These are phyloP conservation scores for Archips xylosteana DNA, from an alignment of 2,888 invertebrate species.

Conservation along the genomic window DNA sequence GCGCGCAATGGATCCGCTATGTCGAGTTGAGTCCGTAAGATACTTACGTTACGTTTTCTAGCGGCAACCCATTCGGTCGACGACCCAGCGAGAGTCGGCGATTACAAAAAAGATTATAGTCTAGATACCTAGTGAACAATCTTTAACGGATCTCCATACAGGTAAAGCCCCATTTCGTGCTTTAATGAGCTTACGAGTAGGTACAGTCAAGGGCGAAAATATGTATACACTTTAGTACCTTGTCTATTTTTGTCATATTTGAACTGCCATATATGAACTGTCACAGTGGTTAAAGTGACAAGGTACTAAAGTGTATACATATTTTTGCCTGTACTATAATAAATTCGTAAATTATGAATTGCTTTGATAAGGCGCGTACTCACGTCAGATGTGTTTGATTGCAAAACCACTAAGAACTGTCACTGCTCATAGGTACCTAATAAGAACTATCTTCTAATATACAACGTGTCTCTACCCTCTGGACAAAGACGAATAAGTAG, in stretches of 20 bases:
- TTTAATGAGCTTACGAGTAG: constrained; percentile 20
- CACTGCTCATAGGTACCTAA: no score
- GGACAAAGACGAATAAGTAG: no score
- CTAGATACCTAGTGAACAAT: constrained; percentile 55
- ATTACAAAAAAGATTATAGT: constrained; percentile 80
- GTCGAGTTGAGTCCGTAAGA: constrained; percentile 49
- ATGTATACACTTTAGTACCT: no score
- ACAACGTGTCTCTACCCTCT: no score
- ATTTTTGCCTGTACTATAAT: no score
- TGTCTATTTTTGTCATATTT: no score
- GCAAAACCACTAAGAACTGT: no score
- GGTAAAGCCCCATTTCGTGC: constrained; percentile 23
- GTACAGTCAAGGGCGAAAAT: no score
- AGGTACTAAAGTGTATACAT: no score
- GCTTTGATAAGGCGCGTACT: constrained; percentile 12
- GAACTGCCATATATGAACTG: no score
- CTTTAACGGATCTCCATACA: constrained; percentile 19
- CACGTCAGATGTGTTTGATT: constrained; percentile 8
- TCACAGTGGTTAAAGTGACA: no score
- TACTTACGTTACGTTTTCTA: constrained; percentile 46
- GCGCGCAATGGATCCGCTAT: constrained; percentile 72
- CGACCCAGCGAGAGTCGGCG: constrained; percentile 72
- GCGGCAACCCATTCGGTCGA: constrained; percentile 77
- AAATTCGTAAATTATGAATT: constrained; percentile 8
- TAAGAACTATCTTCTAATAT: no score